phyloP scores from a whole-genome alignment of 2,797 vertebrate genomes.

The Odontamblyopus rebecca region DNA sequence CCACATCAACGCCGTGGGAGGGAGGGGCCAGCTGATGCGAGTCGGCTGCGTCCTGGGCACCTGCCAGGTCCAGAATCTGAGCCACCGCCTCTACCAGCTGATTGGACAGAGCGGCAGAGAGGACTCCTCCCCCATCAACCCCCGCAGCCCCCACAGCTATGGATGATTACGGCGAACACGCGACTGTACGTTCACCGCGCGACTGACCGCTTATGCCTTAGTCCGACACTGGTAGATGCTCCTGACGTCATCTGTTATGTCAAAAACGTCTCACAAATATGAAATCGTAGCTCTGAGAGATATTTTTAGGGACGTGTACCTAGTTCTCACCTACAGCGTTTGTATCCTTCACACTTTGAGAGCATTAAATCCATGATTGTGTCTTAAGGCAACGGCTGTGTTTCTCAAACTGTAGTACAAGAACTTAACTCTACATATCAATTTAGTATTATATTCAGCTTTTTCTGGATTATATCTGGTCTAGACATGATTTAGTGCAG shows the following conservation, averaged over 20 bases:
- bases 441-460: background rate
- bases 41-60: slow-evolving; percentile 89
- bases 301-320: background rate
- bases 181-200: background rate
- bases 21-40: slow-evolving; percentile 75
- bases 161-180: slow-evolving; percentile 64
- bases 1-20: slow-evolving; percentile 41
- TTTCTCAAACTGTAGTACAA: background rate
- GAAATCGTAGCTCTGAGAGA: background rate
- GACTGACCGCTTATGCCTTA: background rate
- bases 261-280: background rate
- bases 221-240: background rate
- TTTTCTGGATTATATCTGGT: background rate
- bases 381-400: too few species aligned
- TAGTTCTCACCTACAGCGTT: background rate
- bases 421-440: background rate
- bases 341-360: background rate
- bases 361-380: background rate
- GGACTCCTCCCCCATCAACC: slow-evolving; percentile 84
- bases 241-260: background rate
- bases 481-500: background rate
- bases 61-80: slow-evolving; percentile 93
- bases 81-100: slow-evolving; percentile 90
- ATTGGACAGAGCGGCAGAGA: slow-evolving; percentile 79
- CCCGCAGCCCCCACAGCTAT: slow-evolving; percentile 89